Conservation (phyloP, 1,140 invertebrate genomes). For the Neodiprion lecontei region DNA sequence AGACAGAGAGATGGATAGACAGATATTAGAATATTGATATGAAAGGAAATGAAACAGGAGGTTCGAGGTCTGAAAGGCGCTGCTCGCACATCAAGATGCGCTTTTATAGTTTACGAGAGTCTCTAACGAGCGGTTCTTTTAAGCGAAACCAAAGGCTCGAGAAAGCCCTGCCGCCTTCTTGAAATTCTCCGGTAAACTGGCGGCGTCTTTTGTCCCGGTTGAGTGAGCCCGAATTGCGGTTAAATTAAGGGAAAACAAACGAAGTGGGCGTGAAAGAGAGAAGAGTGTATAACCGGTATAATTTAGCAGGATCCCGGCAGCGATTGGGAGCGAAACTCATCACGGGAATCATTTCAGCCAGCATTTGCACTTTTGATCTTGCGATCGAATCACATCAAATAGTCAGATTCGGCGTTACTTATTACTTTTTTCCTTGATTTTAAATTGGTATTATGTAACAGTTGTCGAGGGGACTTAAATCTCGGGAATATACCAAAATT, state of each 20-base stretch:
- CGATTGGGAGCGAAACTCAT: neutral
- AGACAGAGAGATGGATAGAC: neutral
- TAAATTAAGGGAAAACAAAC: conserved; percentile 1
- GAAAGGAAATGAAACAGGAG: neutral
- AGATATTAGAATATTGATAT: neutral
- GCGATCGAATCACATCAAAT: neutral
- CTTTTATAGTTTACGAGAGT: neutral
- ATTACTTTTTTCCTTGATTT: too few relatives aligned
- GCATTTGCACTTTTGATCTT: neutral
- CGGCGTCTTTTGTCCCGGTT: neutral
- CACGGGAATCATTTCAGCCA: neutral
- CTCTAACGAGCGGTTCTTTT: neutral
- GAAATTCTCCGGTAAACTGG: neutral
- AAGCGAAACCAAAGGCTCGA: neutral
- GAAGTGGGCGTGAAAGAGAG: neutral
- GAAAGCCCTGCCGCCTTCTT: neutral
- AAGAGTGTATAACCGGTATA: neutral
- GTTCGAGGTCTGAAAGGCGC: neutral
- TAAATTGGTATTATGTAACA: too few relatives aligned
- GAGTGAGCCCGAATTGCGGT: neutral
- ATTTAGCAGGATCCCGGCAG: neutral
- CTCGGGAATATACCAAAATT: too few relatives aligned
- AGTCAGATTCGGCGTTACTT: too few relatives aligned
- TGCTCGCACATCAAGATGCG: neutral
- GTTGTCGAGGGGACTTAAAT: too few relatives aligned